Evolutionary conservation across 2,797 vertebrate species (phyloP), one percentile per base, ranked within the genome.

Genomic region (Pagetopsis macropterus): DNA sequence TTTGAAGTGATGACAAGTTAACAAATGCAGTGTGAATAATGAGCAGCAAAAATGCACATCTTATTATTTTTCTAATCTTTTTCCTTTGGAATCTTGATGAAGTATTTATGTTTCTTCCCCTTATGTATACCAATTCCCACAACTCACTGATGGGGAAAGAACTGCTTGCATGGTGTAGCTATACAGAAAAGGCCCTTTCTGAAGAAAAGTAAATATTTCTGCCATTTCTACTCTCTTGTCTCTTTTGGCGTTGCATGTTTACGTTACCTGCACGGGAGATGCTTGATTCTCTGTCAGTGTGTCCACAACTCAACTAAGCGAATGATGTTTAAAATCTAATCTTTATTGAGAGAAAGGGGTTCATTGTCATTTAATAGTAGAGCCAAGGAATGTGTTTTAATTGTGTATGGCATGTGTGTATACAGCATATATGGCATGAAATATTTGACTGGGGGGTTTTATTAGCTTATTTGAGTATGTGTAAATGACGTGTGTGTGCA

Each of bases 101-200:
- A 80, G 63, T 91, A 87, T 93, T 92, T 93, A 91, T 93, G 93
- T 82, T 91, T 91, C 65, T 74, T 81, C 37, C 19, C 31, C 59
- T 54, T 81, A 31, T 93, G 88, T 91, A 90, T 90, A 85, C 79
- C 37, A 56, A 80, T 89, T 87, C 83, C 87, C 85, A 83, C 65
- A 64, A 68, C 76, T 84, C 56, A 55, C 72, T 83, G 65, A 83
- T 85, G 84, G 75, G 72, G 77, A 55, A 71, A 76, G 40, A 74
- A 59, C 51, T 44, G 56, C 72, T 75, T 82, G 50, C 69, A 61
- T 62, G 70, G 68, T 75, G 78, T 58, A 71, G 55, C 65, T 75
- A 63, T 46, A 70, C 68, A 54, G 54, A 78, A 76, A 64, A 65
- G 45, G 56, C 67, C 61, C 57, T 59, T 41, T 72, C 59, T 71